Evolutionary conservation across 2,113 vertebrate species (phyloP), one percentile per base, ranked within the genome.

Genomic region (Rallus limicola): DNA sequence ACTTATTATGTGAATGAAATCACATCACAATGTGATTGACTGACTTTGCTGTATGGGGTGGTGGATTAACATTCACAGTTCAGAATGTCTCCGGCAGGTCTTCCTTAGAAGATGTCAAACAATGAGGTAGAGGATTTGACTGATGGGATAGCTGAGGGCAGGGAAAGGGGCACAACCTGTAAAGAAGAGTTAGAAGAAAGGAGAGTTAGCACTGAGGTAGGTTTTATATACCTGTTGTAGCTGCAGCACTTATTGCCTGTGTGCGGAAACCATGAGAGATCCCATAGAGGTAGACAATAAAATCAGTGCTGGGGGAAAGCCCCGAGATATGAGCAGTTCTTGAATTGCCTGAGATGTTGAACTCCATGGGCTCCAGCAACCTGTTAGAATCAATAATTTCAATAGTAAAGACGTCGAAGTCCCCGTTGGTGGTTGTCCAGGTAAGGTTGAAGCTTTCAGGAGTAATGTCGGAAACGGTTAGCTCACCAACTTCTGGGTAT

Each of bases 311-410:
- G 96, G 99, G 98, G 89, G 97, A 97, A 38, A 99, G 98, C 98
- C 99, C 99, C 97, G 98, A 98, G 97, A 99, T 97, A 72, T 98
- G 97, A 94, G 97, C 96, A 60, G 98, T 98, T 95, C 97, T 97
- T 74, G 98, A 97, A 96, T 96, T 93, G 90, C 95, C 98, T 68
- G 99, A 98, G 82, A 99, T 21, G 89, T 99, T 99, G 97, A 98
- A 98, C 95, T 99, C 99, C 96, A 96, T 95, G 48, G 97, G 98
- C 95, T 99, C 98, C 97, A 97, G 97, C 96, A 99, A 98, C 99
- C 99, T 99, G 98, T 99, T 98, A 85, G 99, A 99, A 98, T 99
- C 99, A 99, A 99, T 98, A 97, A 99, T 98, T 98, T 99, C 99
- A 98, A 99, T 97, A 96, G 98, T 98, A 99, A 99, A 99, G 95